Percentiles rank a stretch among this genome's conserved stretches.
Evolutionary conservation across 2,797 vertebrate genomes (phyloP).

Genomic region (Hipposideros larvatus): DNA sequence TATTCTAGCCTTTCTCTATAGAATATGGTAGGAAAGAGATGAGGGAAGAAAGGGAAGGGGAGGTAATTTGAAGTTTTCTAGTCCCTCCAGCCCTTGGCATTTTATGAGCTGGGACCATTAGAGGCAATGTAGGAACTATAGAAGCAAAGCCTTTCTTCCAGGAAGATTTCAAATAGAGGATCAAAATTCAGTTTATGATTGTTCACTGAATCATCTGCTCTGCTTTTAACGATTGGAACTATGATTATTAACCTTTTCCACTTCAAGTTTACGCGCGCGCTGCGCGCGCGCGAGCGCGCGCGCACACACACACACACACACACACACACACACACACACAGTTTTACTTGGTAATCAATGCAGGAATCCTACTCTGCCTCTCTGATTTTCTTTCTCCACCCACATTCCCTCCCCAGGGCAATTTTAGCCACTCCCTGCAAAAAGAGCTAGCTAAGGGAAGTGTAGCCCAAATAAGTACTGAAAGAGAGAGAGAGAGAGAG

Average conservation of each 20-base stretch:
- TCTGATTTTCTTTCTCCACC: neutral
- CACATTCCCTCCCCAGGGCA: neutral
- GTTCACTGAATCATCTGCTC: neutral
- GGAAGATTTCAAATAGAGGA: neutral
- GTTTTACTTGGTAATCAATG: neutral
- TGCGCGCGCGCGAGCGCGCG: accelerated
- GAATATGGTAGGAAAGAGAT: neutral
- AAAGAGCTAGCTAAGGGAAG: neutral
- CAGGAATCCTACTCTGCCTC: neutral
- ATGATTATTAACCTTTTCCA: neutral
- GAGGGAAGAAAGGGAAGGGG: accelerated
- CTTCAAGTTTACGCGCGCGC: neutral
- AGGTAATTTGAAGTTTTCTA: neutral
- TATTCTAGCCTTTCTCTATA: neutral
- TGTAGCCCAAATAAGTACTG: neutral
- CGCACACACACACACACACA: neutral
- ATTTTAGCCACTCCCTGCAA: neutral
- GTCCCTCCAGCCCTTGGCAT: neutral
- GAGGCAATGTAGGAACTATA: neutral
- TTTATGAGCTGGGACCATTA: neutral
- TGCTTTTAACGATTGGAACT: neutral
- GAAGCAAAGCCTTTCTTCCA: neutral
- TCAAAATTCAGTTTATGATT: conserved; percentile 45
- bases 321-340: accelerated
- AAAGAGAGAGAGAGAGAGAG: neutral